These are phyloP conservation scores for Apamea epomidion DNA, from an alignment of 2,888 invertebrate species.

Conservation along the genomic window DNA sequence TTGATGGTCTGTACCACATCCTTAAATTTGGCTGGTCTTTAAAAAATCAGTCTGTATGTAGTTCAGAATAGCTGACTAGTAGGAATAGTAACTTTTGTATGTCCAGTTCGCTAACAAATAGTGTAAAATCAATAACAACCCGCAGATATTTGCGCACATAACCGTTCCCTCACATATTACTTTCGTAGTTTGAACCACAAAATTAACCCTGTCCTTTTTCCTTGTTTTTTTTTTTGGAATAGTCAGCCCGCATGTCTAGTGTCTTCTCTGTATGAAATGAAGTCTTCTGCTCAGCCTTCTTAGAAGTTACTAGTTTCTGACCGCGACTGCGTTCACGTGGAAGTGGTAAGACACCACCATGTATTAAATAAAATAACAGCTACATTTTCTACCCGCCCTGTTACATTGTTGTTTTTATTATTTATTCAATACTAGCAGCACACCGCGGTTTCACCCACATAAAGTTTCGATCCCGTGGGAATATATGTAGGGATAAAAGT, in stretches of 20 bases:
- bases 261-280: not conserved
- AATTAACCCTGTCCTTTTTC: not conserved
- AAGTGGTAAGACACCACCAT: no score
- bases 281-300: not conserved
- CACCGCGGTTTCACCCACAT: no score
- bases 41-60: no score
- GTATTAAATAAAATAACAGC: no score
- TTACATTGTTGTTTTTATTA: no score
- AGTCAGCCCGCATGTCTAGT: not conserved
- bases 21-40: no score
- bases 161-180: constrained; percentile 3
- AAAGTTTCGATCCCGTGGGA: no score
- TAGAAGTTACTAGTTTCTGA: no score
- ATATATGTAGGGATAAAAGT: no score
- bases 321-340: not conserved
- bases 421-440: no score
- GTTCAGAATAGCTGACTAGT: not conserved
- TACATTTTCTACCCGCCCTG: no score
- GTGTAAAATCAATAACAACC: constrained; percentile 37
- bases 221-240: not conserved
- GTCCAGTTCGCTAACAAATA: constrained; percentile 6
- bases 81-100: not conserved
- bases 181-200: not conserved
- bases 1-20: no score
- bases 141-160: constrained; percentile 5